Evolutionary conservation across 2,888 invertebrate species (phyloP), one percentile per base, ranked within the genome.

Genomic region (Anthoptus insignis): DNA sequence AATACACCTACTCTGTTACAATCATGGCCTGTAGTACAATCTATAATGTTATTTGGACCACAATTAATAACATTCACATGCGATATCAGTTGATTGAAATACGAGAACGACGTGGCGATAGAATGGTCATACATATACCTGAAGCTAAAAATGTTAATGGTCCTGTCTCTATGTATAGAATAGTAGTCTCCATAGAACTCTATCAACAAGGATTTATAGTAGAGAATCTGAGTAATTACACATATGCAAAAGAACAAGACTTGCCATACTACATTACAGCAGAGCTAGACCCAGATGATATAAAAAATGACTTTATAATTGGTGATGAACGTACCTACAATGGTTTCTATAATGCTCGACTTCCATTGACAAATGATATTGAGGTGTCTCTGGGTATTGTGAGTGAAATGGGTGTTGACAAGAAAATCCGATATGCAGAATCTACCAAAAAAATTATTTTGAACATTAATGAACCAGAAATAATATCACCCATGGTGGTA

Each of bases 211-310:
- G 94, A 19, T 96, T 95, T 78, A 95, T 94, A 70, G 89, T 88
- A 61, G 94, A 94, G 34, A 93, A 92, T 58, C 91, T 96, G 14
- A 94, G 94, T n/a, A 94, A 96, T 77, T 96, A 95, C 86, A 87
- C 95, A 64, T 94, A 94, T 75, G 96, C 98, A 0, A 88, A 89
- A 58, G 94, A 94, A 45, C 95, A 96, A 67, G 96, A 96, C 0
- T 83, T 96, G 4, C 95, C 96, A 2, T 98, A 97, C 82, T 98
- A 98, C 80, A 96, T 98, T 29, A 94, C 97, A 6, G 98, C 97
- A 0, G 97, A 97, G 83, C 87, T 98, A 66, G 94, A 95, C 60
- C 95, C 96, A 21, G 93, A 95, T 72, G 94, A 95, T 68, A 94
- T 95, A 9, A 88, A 94, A 47, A 93, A 94, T 73, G 93, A 94